A percentile compares a stretch with the other conserved stretches of the same genome.
Conservation (phyloP, 2,797 vertebrate species). For the Acipenser transmontanus region DNA sequence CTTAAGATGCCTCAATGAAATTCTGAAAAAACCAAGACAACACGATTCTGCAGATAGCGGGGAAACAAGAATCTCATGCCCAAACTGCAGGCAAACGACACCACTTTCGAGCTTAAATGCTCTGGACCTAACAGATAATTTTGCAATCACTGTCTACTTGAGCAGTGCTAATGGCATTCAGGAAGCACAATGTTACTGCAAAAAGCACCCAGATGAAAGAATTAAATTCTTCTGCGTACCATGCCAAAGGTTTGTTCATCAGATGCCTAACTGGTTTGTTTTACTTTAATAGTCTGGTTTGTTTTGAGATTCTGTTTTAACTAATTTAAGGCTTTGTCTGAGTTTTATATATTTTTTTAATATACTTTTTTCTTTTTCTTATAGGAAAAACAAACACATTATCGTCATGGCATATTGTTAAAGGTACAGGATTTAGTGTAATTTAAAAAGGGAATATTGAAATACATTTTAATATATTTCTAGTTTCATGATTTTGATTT, state of each 20-base stretch:
- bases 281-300: too few relatives aligned
- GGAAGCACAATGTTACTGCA: conserved; percentile 11
- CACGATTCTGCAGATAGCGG: not conserved
- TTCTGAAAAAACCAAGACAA: conserved; percentile 8
- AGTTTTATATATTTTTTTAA: too few relatives aligned
- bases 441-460: too few relatives aligned
- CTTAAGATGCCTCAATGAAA: conserved; percentile 18
- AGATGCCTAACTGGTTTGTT: not conserved
- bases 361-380: too few relatives aligned
- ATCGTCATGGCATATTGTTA: too few relatives aligned
- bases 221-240: conserved; percentile 23
- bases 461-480: too few relatives aligned
- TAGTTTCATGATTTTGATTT: too few relatives aligned
- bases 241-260: conserved; percentile 21
- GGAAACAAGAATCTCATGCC: conserved; percentile 10
- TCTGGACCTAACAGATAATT: conserved; percentile 21
- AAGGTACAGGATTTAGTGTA: too few relatives aligned
- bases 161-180: not conserved
- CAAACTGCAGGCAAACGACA: conserved; percentile 19
- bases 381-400: too few relatives aligned
- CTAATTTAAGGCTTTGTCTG: too few relatives aligned
- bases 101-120: conserved; percentile 7
- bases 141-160: conserved; percentile 18
- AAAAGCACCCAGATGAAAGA: conserved; percentile 23
- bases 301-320: too few relatives aligned